Conservation (phyloP, 35 echinoderm and acorn worm genomes). For the Patiria miniata region DNA sequence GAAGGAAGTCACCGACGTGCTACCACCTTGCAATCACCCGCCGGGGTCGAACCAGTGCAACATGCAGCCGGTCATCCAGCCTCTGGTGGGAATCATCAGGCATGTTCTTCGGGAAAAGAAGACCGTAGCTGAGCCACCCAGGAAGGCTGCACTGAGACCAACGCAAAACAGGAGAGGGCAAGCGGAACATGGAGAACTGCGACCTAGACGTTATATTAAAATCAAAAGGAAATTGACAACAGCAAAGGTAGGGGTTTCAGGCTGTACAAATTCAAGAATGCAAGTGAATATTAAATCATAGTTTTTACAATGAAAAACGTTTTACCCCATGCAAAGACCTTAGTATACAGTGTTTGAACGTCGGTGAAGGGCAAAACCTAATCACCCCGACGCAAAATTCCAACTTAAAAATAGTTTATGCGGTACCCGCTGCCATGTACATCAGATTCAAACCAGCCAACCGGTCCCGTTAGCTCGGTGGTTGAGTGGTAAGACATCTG, state of each 20-base stretch:
- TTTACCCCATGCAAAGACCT: too few species aligned
- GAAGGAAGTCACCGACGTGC: neutral
- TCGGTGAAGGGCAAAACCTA: too few species aligned
- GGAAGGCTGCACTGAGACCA: neutral
- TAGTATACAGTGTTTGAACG: too few species aligned
- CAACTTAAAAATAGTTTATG: too few species aligned
- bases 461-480: too few species aligned
- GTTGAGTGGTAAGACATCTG: too few species aligned
- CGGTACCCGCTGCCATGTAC: too few species aligned
- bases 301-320: too few species aligned
- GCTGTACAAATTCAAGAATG: too few species aligned
- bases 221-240: neutral
- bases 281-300: too few species aligned
- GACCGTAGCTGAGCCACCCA: neutral
- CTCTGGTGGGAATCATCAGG: neutral
- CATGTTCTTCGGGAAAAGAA: conserved; percentile 1
- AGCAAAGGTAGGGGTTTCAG: neutral
- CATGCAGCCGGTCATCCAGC: conserved; percentile 1
- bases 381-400: too few species aligned
- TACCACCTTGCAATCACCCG: conserved; percentile 12
- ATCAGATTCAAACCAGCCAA: too few species aligned
- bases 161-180: neutral
- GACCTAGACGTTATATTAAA: neutral
- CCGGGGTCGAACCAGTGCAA: conserved; percentile 3
- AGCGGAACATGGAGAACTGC: neutral